These are phyloP conservation scores for Laupala kohalensis DNA, from an alignment of 1,140 invertebrate genomes.

Conservation along the genomic window DNA sequence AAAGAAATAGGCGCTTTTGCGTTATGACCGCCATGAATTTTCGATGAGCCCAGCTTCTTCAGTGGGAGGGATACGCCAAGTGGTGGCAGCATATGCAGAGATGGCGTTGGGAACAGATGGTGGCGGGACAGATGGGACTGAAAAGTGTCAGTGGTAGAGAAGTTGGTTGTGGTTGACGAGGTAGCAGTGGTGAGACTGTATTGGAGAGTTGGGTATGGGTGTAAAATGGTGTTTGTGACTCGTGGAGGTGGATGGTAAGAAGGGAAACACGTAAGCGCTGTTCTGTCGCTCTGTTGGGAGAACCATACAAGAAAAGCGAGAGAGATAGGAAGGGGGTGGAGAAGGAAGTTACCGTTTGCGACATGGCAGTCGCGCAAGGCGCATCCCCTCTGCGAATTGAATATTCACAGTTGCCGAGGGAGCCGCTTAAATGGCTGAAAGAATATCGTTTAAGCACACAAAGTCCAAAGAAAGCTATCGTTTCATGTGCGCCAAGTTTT, in stretches of 20 bases:
- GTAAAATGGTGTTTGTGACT: no score
- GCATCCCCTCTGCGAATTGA: neutral
- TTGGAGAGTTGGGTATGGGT: no score
- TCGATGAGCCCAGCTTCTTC: neutral
- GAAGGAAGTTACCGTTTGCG: neutral
- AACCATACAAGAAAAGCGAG: neutral
- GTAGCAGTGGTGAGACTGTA: no score
- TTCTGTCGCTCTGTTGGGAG: no score
- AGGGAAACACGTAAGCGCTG: no score
- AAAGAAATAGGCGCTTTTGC: neutral
- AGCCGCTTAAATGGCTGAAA: neutral
- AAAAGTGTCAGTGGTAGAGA: no score
- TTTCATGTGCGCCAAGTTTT: neutral
- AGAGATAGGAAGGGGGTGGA: neutral
- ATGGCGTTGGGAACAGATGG: no score
- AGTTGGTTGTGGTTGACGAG: no score
- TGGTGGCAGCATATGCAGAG: no score
- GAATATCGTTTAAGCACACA: neutral
- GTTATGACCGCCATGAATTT: neutral
- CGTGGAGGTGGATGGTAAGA: no score
- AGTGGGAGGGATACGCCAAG: no score
- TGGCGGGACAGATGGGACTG: no score
- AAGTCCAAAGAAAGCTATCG: neutral
- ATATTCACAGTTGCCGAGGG: neutral
- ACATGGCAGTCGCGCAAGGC: neutral